Percentiles rank a stretch among this genome's conserved stretches.
phyloP scores from a whole-genome alignment of 1,140 invertebrate species.

The Anoplophora glabripennis region DNA sequence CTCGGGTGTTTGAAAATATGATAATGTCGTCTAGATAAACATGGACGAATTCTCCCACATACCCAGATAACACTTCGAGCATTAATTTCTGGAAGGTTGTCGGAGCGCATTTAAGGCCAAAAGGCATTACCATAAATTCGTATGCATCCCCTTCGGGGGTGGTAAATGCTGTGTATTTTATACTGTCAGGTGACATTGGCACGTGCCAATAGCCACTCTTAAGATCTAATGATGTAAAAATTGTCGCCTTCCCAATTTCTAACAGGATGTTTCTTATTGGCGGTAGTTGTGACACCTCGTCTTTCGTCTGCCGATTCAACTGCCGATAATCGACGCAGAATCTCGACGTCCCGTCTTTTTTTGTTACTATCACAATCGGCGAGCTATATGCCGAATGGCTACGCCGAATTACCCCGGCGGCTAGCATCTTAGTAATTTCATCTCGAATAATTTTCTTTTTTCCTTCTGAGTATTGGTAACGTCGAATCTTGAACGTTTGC shows the following conservation, averaged over 20 bases:
- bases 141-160: constrained; percentile 31
- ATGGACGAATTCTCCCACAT: constrained; percentile 11
- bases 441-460: constrained; percentile 6
- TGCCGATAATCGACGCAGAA: constrained; percentile 37
- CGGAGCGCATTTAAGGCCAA: constrained; percentile 31
- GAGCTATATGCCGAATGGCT: constrained; percentile 10
- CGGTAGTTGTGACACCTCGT: constrained; percentile 37
- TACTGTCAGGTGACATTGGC: constrained; percentile 10
- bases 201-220: constrained; percentile 39
- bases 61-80: constrained; percentile 19
- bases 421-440: constrained; percentile 22
- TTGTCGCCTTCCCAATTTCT: constrained; percentile 14
- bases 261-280: constrained; percentile 10
- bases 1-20: not conserved
- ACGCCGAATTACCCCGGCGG: constrained; percentile 12
- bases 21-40: constrained; percentile 25
- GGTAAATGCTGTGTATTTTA: constrained; percentile 27
- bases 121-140: constrained; percentile 35
- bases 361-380: constrained; percentile 23
- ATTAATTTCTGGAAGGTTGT: constrained; percentile 29
- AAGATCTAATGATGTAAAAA: constrained; percentile 30
- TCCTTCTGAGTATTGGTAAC: not conserved
- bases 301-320: constrained; percentile 48
- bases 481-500: not conserved
- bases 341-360: constrained; percentile 23